phyloP scores from a whole-genome alignment of 2,888 invertebrate species.

The Parnassius glacialis region DNA sequence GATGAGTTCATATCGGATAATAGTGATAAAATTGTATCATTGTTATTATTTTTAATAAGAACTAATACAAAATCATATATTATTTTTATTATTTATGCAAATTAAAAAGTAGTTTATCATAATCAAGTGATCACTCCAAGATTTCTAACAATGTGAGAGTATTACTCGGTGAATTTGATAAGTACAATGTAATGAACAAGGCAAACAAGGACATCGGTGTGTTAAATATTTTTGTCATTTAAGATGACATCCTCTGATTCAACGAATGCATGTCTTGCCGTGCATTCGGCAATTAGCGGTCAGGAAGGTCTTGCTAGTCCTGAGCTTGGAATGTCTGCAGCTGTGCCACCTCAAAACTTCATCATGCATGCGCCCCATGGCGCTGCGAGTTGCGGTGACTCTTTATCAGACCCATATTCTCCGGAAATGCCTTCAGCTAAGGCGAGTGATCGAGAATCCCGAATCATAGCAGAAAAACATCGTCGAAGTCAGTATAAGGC shows the following conservation, averaged over 20 bases:
- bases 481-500: constrained; percentile 93
- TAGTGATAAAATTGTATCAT: not conserved
- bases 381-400: constrained; percentile 57
- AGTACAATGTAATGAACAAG: constrained; percentile 33
- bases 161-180: constrained; percentile 30
- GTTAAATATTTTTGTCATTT: constrained; percentile 26
- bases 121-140: constrained; percentile 2
- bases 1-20: not conserved
- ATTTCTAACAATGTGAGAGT: constrained; percentile 5
- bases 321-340: constrained; percentile 54
- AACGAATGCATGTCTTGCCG: constrained; percentile 47
- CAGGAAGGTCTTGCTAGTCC: constrained; percentile 46
- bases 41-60: not conserved
- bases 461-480: constrained; percentile 95
- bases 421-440: constrained; percentile 61
- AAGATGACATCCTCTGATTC: constrained; percentile 59
- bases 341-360: constrained; percentile 48
- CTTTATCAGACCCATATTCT: constrained; percentile 70
- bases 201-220: constrained; percentile 35
- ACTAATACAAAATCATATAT: constrained; percentile 6
- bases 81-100: constrained; percentile 1
- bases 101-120: not conserved
- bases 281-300: constrained; percentile 48
- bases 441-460: constrained; percentile 88
- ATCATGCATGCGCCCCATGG: constrained; percentile 39